Percentiles rank a stretch among this genome's conserved stretches.
Evolutionary conservation across 2,888 invertebrate species (phyloP).

Genomic region (Macrosiphum euphorbiae): DNA sequence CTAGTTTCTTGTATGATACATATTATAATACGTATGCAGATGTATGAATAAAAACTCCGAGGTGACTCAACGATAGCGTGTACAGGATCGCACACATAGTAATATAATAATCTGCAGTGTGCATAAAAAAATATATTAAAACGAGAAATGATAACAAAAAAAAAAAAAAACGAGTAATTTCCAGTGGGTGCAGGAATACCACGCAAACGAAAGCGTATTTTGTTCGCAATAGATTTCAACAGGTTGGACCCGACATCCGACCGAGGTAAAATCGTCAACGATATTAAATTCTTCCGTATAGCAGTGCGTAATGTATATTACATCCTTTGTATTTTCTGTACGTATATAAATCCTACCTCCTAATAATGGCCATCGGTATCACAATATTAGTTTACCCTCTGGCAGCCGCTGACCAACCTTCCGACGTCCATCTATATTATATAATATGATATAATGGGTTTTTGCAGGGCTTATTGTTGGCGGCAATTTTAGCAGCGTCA

Average conservation of each 20-base stretch:
- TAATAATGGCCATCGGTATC: not conserved
- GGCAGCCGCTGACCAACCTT: not conserved
- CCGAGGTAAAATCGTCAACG: not conserved
- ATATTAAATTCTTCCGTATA: not conserved
- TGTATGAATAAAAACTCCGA: not conserved
- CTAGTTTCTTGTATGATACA: constrained; percentile 26
- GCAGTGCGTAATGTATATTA: not conserved
- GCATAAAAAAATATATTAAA: not conserved
- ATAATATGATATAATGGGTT: not conserved
- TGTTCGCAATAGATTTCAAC: not conserved
- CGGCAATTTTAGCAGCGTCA: not conserved
- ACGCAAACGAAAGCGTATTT: not conserved
- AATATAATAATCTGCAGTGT: not conserved
- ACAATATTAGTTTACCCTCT: not conserved
- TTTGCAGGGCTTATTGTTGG: not conserved
- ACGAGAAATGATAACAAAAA: not conserved
- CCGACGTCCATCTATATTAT: not conserved
- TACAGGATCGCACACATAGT: not conserved
- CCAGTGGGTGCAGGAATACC: not conserved
- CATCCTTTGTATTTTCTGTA: not conserved
- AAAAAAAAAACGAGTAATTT: not conserved
- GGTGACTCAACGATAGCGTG: not conserved
- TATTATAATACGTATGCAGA: not conserved
- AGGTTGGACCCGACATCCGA: not conserved
- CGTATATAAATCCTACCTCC: not conserved